phyloP scores from a whole-genome alignment of 2,888 invertebrate species.

The Dryobotodes eremita region DNA sequence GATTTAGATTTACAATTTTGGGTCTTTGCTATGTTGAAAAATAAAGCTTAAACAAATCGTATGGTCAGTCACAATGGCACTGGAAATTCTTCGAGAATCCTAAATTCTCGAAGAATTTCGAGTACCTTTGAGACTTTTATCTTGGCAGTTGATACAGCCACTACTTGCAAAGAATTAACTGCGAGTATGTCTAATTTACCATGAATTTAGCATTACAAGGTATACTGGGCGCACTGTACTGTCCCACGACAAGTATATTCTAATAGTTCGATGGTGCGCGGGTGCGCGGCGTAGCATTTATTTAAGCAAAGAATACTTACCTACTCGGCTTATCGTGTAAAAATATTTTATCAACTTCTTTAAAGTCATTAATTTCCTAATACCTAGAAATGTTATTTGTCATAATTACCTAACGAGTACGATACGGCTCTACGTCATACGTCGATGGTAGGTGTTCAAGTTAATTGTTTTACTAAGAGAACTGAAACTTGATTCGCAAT shows the following conservation, averaged over 20 bases:
- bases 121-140: background rate
- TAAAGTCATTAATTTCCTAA: background rate
- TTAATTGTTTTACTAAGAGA: background rate
- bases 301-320: background rate
- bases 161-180: background rate
- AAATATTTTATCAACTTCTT: background rate
- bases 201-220: background rate
- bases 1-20: background rate
- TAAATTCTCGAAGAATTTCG: background rate
- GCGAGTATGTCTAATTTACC: background rate
- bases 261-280: background rate
- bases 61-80: background rate
- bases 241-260: background rate
- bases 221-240: slow-evolving; percentile 28
- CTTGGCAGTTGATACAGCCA: background rate
- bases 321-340: background rate
- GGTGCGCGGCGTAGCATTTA: background rate
- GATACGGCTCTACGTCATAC: background rate
- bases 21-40: background rate
- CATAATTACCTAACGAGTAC: background rate
- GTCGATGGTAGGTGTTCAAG: background rate
- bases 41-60: background rate
- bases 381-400: background rate
- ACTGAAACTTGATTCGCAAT: background rate
- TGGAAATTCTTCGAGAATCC: background rate